Evolutionary conservation across 2,797 vertebrate species (phyloP).

Genomic region (Pseudomugil tenellus): DNA sequence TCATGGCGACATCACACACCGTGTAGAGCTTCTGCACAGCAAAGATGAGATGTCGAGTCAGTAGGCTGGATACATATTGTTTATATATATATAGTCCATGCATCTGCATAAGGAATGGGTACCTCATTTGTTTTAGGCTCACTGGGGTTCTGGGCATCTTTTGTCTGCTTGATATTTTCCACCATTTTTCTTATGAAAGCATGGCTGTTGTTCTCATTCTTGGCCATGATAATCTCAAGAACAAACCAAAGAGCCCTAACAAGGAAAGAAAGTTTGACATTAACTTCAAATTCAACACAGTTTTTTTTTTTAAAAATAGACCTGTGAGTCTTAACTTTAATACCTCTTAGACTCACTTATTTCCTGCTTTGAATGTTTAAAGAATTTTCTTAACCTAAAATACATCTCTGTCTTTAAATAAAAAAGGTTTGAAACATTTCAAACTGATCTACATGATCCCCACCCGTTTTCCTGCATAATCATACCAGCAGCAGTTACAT

Average conservation of each 20-base stretch:
- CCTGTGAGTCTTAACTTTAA: not conserved
- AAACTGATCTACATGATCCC: not conserved
- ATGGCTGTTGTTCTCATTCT: conserved; percentile 99
- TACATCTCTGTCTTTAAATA: not conserved
- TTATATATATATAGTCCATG: no score
- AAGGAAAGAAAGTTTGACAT: conserved; percentile 27
- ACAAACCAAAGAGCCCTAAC: conserved; percentile 96
- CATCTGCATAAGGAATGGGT: conserved; percentile 10
- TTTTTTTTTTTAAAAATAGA: not conserved
- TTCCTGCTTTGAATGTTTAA: no score
- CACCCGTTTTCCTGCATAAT: not conserved
- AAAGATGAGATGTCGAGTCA: conserved; percentile 3
- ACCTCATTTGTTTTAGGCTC: conserved; percentile 98
- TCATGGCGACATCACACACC: conserved; percentile 98
- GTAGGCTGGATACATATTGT: not conserved
- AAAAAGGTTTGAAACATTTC: conserved; percentile 5
- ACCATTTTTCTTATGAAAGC: conserved; percentile 99
- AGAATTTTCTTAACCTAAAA: not conserved
- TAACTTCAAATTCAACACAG: not conserved
- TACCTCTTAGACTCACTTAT: no score
- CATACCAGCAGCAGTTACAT: not conserved
- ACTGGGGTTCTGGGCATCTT: conserved; percentile 91
- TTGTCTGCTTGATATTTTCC: conserved; percentile 98
- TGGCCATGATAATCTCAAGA: conserved; percentile 97
- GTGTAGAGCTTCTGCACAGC: conserved; percentile 93